Evolutionary conservation across 2,888 invertebrate genomes (phyloP), one percentile per base, ranked within the genome.

Genomic region (Microctonus aethiopoides): DNA sequence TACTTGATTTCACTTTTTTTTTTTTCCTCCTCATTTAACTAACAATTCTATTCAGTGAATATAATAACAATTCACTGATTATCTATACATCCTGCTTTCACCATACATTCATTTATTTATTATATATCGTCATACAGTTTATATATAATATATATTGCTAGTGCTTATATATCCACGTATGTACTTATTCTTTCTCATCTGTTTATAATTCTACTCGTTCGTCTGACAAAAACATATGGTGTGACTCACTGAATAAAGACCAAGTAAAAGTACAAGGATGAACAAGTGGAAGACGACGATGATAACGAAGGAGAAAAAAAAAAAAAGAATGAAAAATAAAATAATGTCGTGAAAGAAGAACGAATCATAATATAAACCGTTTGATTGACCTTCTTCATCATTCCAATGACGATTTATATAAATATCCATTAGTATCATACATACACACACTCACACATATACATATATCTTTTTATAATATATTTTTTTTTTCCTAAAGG

Each of bases 311-410:
- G 29, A 5, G 29, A 29, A 29, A 29, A 16, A 5, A 24, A 20
- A 13, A 36, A 9, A 60, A 60, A 29, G 26, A 9, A 34, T n/a
- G 2, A 41, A 22, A 10, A 24, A 36, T 0, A 61, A 29, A 46
- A 41, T 26, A 62, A 24, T 24, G 9, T 16, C 20, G 41, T 24
- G 20, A 16, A n/a, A 36, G 9, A 34, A 36, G 10, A 46, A 39
- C 13, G 41, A 29, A 61, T n/a, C n/a, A 26, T 16, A 39, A 41
- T 11, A 39, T 20, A 51, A 51, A 62, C 41, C 62, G 62, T 39
- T 51, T 34, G 26, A 16, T 39, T 32, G 62, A 51, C 51, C 51
- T 46, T 62, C 62, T 59, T 34, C 16, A 22, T 59, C 59, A 59
- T 36, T 34, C 10, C 34, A 20, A 59, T 13, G 16, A 29, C 20